Evolutionary conservation across 2,888 invertebrate genomes (phyloP).

Genomic region (Itoplectis maculator): DNA sequence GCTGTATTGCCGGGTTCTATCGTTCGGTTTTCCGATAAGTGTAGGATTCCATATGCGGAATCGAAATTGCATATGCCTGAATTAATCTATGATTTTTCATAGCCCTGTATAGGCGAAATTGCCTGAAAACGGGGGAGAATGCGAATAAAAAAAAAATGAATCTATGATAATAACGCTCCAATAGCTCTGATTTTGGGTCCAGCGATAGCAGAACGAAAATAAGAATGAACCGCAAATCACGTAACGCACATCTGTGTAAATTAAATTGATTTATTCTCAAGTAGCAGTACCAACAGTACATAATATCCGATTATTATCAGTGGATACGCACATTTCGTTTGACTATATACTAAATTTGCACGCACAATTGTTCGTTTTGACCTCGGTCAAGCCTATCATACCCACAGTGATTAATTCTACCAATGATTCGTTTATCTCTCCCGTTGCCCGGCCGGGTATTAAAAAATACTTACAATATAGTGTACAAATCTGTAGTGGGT

Average conservation of each 20-base stretch:
- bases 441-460: slow-evolving; percentile 14
- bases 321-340: slow-evolving; percentile 34
- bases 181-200: background rate
- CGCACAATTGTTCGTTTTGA: slow-evolving; percentile 30
- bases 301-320: slow-evolving; percentile 34
- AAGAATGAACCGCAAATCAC: background rate
- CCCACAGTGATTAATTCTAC: slow-evolving; percentile 38
- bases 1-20: background rate
- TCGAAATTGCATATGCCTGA: no score
- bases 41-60: no score
- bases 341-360: slow-evolving; percentile 25
- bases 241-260: slow-evolving; percentile 20
- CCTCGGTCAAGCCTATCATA: slow-evolving; percentile 38
- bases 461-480: slow-evolving; percentile 63
- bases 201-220: no score
- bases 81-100: no score
- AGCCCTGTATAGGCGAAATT: no score
- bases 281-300: slow-evolving; percentile 32
- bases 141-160: no score
- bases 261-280: slow-evolving; percentile 59
- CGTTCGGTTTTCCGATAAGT: no score
- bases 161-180: background rate
- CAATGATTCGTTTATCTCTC: slow-evolving; percentile 16
- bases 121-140: no score
- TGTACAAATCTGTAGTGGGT: slow-evolving; percentile 61